Base-by-base conservation (phyloP, 2,888 invertebrate species). In the Lomographa bimaculata region DNA sequence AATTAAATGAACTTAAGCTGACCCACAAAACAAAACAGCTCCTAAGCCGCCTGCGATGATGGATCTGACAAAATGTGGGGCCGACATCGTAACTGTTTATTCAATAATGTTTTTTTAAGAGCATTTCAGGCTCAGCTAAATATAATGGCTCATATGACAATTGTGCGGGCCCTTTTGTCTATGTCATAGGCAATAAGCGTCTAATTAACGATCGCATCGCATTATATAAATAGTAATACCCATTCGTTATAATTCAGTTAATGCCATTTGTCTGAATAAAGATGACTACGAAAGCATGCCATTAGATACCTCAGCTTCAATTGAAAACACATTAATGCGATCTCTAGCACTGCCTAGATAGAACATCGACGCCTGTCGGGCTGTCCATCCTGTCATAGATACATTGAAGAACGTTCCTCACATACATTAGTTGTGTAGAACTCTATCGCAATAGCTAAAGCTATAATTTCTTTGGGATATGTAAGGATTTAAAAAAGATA, bases 311-410 rank as follows among this genome's bases (percentile, higher is more conserved):
- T 30, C 28, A 21, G 9, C 23, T 27, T 37, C 32, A 43, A 43
- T 37, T 43, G 42, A 18, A 43, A 36, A 37, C 32, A 26, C 29
- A 36, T 42, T 42, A 42, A 42, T 26, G 21, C 41, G 35, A 42
- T 42, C 41, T 30, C 29, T 35, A 41, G 19, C 29, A 11, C 36
- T 32, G 17, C 10, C 19, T 35, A 32, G 27, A 42, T 42, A 36
- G 32, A 32, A 43, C 21, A 43, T 37, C 42, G 42, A 37, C 42
- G 36, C 42, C 42, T 43, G 27, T 43, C 42, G 17, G 32, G 27
- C 25, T 40, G 40, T 40, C 33, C 16, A 5, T 35, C 20, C 36
- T 42, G 36, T 42, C 42, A 36, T 42, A 42, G 42, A 43, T 43
- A 43, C 27, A 33, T 36, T 26, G 35, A 5, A 26, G 36, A 36